Evolutionary conservation across 2,888 invertebrate genomes (phyloP), one percentile per base, ranked within the genome.

Genomic region (Micoletzkya japonica): DNA sequence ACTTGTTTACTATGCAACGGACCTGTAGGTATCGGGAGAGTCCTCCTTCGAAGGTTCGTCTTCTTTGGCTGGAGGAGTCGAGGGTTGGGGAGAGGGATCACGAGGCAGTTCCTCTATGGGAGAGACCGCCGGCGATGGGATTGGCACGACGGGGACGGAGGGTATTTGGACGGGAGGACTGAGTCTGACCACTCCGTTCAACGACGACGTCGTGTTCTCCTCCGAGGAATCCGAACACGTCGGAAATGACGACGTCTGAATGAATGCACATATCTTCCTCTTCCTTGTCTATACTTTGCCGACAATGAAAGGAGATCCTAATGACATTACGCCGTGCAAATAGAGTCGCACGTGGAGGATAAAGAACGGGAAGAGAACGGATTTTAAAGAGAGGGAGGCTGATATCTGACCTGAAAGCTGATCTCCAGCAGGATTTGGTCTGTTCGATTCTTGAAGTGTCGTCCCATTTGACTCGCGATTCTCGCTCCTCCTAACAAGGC

Each of bases 241-340:
- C 1, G 83, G 83, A 73, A 76, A 84, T 2, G 83, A 82, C 44
- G 83, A 83, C 20, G 83, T 83, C 82, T 83, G 73, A 49, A 82
- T 74, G 1, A 26, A 37, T 60, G 37, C 44, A 20, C 56, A 6
- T 24, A 20, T 37, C 66, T 54, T 54, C 66, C 44, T 57, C 57
- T 34, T 28, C 58, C 58, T 3, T 34, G 34, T 24, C n/a, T n/a
- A 26, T 50, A n/a, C 39, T 50, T 34, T 63, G 44, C 61, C 34
- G 63, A 32, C 56, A 36, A 39, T 68, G 68, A 58, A 58, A 57
- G 68, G 44, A 32, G 68, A 68, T 68, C 57, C 58, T 57, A 68
- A 58, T 50, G 68, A 39, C 68, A 68, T 68, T 68, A 57, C n/a
- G 54, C 28, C 36, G 52, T 32, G 63, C n/a, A 44, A 44, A 44